Percentiles rank a stretch among this genome's conserved stretches.
phyloP scores from a whole-genome alignment of 1,140 invertebrate genomes.

The Brachionus koreanus region DNA sequence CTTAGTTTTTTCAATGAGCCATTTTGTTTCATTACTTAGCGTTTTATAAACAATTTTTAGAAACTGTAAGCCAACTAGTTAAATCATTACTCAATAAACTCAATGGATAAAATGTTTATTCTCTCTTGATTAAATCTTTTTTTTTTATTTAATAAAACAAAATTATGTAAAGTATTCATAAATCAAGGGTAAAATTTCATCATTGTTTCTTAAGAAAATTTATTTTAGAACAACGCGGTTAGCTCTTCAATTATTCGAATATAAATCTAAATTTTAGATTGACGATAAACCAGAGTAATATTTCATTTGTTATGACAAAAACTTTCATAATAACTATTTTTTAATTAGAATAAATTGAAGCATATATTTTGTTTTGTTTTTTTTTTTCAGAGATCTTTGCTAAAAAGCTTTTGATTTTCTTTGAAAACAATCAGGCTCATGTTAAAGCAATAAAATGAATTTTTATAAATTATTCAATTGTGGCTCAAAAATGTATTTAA shows the following conservation, averaged over 20 bases:
- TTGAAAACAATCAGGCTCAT: no score
- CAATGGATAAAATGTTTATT: neutral
- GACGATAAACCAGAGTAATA: neutral
- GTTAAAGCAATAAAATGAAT: no score
- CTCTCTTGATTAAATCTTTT: neutral
- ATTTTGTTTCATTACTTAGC: neutral
- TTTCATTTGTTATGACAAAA: neutral
- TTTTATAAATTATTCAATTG: no score
- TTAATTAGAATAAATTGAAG: neutral
- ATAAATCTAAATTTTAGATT: neutral
- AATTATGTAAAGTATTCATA: slow-evolving; percentile 3
- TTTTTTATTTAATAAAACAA: neutral
- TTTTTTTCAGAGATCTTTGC: neutral
- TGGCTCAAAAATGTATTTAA: no score
- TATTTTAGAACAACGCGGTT: neutral
- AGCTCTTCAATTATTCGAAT: neutral
- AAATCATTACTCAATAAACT: neutral
- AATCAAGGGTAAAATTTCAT: neutral
- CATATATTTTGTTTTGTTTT: no score
- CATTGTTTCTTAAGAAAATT: neutral
- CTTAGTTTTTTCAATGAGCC: no score
- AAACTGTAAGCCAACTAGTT: neutral
- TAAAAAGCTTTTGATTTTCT: no score
- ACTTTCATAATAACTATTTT: neutral
- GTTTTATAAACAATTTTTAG: neutral